phyloP scores from a whole-genome alignment of 2,888 invertebrate genomes.

The Leuctra nigra region DNA sequence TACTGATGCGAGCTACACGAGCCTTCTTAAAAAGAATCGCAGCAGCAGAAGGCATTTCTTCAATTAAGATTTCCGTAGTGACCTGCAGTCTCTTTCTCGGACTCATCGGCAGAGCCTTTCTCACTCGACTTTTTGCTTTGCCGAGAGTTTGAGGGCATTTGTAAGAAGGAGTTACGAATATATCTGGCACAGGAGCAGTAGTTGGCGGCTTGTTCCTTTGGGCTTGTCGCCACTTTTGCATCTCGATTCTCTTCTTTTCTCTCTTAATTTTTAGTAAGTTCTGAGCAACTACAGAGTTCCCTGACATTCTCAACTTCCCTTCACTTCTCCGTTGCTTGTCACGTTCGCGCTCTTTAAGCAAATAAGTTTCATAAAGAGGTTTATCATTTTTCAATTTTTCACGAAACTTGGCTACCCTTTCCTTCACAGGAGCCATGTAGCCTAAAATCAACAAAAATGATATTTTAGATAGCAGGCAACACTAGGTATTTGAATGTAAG shows the following conservation, averaged over 20 bases:
- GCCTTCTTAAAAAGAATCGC: too few species aligned
- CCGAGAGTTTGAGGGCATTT: not conserved
- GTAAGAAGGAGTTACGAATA: not conserved
- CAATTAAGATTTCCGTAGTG: not conserved
- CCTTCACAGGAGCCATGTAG: not conserved
- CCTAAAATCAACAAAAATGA: too few species aligned
- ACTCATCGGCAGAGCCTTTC: not conserved
- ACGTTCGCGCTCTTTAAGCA: not conserved
- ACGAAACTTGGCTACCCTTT: not conserved
- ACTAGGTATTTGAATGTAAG: too few species aligned
- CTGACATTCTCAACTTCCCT: not conserved
- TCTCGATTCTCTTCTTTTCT: not conserved
- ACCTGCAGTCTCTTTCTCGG: not conserved
- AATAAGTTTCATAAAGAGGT: not conserved
- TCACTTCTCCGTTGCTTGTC: not conserved
- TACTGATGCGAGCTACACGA: too few species aligned
- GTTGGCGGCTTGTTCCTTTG: not conserved
- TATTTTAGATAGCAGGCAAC: too few species aligned
- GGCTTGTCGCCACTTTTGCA: not conserved
- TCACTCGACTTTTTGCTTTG: not conserved
- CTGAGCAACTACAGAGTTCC: not conserved
- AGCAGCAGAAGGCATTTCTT: not conserved
- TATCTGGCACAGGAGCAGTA: not conserved
- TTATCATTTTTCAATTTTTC: not conserved
- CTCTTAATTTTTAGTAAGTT: not conserved